Evolutionary conservation across 2,888 invertebrate genomes (phyloP).

Genomic region (Himalopsyche anomala): DNA sequence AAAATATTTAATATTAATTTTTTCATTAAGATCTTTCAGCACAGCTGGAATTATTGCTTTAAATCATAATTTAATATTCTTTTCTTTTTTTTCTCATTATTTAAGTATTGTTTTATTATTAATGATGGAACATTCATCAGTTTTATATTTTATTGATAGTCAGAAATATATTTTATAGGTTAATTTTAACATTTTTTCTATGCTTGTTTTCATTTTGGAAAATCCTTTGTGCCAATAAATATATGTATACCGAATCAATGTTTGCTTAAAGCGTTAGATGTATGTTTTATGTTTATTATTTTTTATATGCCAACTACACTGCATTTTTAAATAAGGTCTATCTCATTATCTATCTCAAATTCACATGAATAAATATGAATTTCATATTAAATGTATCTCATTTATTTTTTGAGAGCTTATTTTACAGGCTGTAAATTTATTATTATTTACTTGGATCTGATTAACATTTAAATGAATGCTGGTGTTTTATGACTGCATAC

Average conservation of each 20-base stretch:
- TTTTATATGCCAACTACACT: background rate
- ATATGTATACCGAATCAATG: background rate
- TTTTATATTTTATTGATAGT: constrained; percentile 11
- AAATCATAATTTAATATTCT: constrained; percentile 5
- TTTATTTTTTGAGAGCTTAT: background rate
- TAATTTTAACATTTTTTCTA: background rate
- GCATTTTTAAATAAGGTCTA: background rate
- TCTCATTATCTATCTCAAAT: background rate
- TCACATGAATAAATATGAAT: background rate
- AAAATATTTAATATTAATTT: constrained; percentile 29
- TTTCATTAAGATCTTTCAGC: constrained; percentile 8
- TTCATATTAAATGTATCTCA: background rate
- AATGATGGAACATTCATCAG: background rate
- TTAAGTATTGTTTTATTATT: constrained; percentile 2
- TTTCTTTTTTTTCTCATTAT: background rate
- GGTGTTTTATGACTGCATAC: background rate
- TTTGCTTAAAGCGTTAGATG: constrained; percentile 4
- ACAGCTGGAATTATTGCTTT: constrained; percentile 6
- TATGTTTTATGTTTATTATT: background rate
- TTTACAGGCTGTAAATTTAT: background rate
- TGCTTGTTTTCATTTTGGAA: constrained; percentile 11
- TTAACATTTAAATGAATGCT: background rate
- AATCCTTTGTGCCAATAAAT: background rate
- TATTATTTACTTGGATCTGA: too few species aligned
- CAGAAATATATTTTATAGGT: background rate